These are phyloP conservation scores for Uromys caudimaculatus DNA, from an alignment of 2,797 vertebrate species.

Conservation along the genomic window DNA sequence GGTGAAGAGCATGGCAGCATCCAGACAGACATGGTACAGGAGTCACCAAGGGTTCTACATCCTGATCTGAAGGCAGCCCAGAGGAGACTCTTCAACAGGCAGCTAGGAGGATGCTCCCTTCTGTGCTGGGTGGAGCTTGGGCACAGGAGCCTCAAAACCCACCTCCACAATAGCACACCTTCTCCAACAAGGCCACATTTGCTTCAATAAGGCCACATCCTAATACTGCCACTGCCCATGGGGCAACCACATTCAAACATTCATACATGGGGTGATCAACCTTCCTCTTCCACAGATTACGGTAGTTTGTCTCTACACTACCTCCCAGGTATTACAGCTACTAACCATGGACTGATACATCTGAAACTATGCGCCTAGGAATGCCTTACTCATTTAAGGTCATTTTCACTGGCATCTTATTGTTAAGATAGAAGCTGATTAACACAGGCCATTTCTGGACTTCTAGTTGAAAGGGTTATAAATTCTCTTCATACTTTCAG, in stretches of 20 bases:
- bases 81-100: not conserved
- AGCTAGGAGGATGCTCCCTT: not conserved
- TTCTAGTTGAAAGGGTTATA: not conserved
- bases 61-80: not conserved
- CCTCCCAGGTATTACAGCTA: not conserved
- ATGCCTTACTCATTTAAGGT: not conserved
- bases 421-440: not conserved
- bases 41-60: not conserved
- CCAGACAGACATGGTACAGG: not conserved
- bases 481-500: not conserved
- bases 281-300: not conserved
- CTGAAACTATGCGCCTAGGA: not conserved
- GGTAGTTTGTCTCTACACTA: not conserved
- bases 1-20: not conserved
- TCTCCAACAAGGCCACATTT: not conserved
- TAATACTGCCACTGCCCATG: not conserved
- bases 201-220: not conserved
- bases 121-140: fast-evolving
- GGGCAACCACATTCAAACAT: not conserved
- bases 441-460: not conserved
- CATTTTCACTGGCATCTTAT: not conserved
- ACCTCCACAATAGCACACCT: not conserved
- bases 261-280: not conserved
- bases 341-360: not conserved
- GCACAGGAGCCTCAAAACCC: not conserved